A percentile compares a stretch with the other conserved stretches of the same genome.
phyloP scores from a whole-genome alignment of 2,888 invertebrate species.

The Stenotaenia linearis region DNA sequence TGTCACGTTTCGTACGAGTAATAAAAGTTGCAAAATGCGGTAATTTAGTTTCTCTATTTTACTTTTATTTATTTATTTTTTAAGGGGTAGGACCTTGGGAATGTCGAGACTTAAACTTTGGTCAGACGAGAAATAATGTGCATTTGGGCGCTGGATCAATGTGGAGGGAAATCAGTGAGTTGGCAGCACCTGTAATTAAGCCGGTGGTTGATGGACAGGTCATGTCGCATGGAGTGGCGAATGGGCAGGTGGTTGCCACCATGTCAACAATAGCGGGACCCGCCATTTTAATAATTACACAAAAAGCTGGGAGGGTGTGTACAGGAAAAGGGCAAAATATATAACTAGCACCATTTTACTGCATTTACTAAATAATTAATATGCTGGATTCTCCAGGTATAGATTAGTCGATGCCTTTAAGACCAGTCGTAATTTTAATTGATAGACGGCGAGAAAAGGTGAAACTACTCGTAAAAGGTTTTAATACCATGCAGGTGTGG shows the following conservation, averaged over 20 bases:
- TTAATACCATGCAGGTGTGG: no score
- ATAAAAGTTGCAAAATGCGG: not conserved
- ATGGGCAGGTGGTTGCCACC: constrained; percentile 26
- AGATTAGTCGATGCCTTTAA: not conserved
- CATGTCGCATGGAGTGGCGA: constrained; percentile 24
- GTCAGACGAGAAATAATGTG: not conserved
- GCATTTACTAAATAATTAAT: not conserved
- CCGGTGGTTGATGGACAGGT: not conserved
- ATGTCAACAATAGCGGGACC: constrained; percentile 26
- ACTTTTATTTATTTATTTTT: not conserved
- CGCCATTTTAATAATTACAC: constrained; percentile 19
- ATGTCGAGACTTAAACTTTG: not conserved
- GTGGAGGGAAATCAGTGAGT: constrained; percentile 10
- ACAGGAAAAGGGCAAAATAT: constrained; percentile 6
- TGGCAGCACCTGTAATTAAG: constrained; percentile 26
- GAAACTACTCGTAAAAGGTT: not conserved
- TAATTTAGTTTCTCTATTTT: not conserved
- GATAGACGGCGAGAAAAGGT: not conserved
- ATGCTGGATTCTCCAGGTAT: not conserved
- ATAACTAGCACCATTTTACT: constrained; percentile 16
- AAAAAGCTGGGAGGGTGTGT: constrained; percentile 13
- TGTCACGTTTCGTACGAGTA: not conserved
- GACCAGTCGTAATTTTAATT: not conserved
- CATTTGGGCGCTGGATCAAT: constrained; percentile 11
- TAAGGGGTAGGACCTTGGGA: not conserved